Percentiles rank a stretch among this genome's conserved stretches.
These are phyloP conservation scores for Agapostemon virescens DNA, from an alignment of 2,888 invertebrate genomes.

Conservation along the genomic window DNA sequence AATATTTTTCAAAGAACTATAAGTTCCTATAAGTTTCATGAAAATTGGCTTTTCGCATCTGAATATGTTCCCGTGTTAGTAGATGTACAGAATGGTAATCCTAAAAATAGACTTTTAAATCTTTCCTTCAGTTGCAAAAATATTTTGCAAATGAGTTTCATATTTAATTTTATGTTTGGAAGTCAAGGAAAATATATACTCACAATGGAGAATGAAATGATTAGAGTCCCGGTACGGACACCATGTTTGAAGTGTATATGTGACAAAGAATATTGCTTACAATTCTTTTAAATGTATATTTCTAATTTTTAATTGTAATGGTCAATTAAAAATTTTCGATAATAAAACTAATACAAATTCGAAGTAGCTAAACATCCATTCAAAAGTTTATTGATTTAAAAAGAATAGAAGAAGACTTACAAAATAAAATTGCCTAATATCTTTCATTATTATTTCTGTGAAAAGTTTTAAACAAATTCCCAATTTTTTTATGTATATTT, in stretches of 20 bases:
- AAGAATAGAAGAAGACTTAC: not conserved
- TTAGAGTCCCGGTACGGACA: no score
- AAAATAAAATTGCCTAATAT: not conserved
- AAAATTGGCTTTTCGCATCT: no score
- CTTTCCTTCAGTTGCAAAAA: no score
- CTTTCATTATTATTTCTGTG: not conserved
- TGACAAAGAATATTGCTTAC: not conserved
- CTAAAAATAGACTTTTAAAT: no score
- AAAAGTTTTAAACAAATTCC: not conserved
- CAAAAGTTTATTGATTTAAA: not conserved
- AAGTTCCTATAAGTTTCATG: no score
- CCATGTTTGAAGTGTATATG: not conserved
- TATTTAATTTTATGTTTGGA: not conserved
- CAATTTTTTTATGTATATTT: not conserved
- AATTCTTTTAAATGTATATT: not conserved
- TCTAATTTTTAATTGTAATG: no score
- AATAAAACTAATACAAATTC: not conserved
- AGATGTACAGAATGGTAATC: not conserved
- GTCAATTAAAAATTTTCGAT: no score
- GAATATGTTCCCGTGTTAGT: no score
- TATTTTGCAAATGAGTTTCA: not conserved
- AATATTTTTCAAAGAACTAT: no score
- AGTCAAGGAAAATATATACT: not conserved
- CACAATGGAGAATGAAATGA: no score
- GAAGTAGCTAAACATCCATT: not conserved